Evolutionary conservation across 2,797 vertebrate genomes (phyloP).

Genomic region (Gastrophryne carolinensis): DNA sequence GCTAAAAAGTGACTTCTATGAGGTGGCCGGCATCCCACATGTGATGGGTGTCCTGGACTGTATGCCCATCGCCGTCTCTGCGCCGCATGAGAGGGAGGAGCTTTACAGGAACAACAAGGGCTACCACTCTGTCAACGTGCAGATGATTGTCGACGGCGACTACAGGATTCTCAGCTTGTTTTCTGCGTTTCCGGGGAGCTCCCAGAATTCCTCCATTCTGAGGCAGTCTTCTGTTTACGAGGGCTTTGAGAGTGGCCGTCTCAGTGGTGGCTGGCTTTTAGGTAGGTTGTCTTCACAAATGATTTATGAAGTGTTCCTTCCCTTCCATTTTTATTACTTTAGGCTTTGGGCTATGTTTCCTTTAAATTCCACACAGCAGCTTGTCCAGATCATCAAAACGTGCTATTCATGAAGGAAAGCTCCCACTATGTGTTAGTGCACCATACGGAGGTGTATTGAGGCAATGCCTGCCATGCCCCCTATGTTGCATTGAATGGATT

Average conservation of each 20-base stretch:
- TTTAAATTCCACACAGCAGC: too few species aligned
- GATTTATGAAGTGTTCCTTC: too few species aligned
- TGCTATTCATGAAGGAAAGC: too few species aligned
- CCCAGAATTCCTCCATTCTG: slow-evolving; percentile 23
- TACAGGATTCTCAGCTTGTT: slow-evolving; percentile 30
- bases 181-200: slow-evolving; percentile 22
- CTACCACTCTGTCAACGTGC: slow-evolving; percentile 39
- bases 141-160: slow-evolving; percentile 30
- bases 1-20: slow-evolving; percentile 6
- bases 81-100: slow-evolving; percentile 35
- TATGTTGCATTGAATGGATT: too few species aligned
- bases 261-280: slow-evolving; percentile 20
- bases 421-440: too few species aligned
- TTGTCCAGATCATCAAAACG: too few species aligned
- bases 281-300: not conserved
- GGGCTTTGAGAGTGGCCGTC: slow-evolving; percentile 26
- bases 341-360: too few species aligned
- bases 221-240: slow-evolving; percentile 35
- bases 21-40: slow-evolving; percentile 9
- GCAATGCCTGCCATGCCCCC: too few species aligned
- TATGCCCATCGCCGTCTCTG: slow-evolving; percentile 27
- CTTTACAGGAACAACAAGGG: slow-evolving; percentile 36
- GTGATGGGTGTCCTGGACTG: slow-evolving; percentile 37
- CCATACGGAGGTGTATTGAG: too few species aligned
- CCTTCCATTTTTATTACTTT: too few species aligned